These are phyloP conservation scores for Lordiphosa stackelbergi DNA, from an alignment of 1,140 invertebrate genomes.

Conservation along the genomic window DNA sequence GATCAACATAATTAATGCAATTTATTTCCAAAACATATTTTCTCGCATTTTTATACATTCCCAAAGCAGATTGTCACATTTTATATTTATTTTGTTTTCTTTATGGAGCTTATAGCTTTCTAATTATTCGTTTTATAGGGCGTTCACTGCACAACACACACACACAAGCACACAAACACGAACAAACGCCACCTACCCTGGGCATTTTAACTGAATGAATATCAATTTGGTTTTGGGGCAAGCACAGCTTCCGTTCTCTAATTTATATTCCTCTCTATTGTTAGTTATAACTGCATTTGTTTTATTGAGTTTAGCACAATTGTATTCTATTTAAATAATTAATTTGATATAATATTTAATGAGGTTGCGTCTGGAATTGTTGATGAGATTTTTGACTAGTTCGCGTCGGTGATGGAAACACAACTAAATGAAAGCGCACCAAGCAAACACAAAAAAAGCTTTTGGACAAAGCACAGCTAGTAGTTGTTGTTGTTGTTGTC, in stretches of 20 bases:
- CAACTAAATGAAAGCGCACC: slow-evolving; percentile 42
- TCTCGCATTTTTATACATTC: too few species aligned
- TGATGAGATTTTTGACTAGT: slow-evolving; percentile 44
- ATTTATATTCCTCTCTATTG: slow-evolving; percentile 17
- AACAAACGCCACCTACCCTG: slow-evolving; percentile 47
- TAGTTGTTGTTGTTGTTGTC: slow-evolving; percentile 4
- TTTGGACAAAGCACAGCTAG: slow-evolving; percentile 17
- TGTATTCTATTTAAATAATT: slow-evolving; percentile 3
- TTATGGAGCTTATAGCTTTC: background rate
- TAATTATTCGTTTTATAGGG: slow-evolving; percentile 13
- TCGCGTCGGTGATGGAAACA: slow-evolving; percentile 52
- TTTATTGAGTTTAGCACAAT: slow-evolving; percentile 14
- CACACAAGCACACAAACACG: slow-evolving; percentile 6
- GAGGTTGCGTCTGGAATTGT: slow-evolving; percentile 27
- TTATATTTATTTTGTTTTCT: too few species aligned
- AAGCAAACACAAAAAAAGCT: slow-evolving; percentile 33
- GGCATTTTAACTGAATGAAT: slow-evolving; percentile 56
- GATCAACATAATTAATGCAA: background rate
- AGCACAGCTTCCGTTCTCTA: slow-evolving; percentile 19
- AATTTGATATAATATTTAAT: slow-evolving; percentile 11
- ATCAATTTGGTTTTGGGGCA: slow-evolving; percentile 28
- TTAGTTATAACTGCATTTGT: slow-evolving; percentile 25
- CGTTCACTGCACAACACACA: slow-evolving; percentile 15
- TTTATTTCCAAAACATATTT: background rate
- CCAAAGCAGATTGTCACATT: too few species aligned